These are phyloP conservation scores for Ia io DNA, from an alignment of 2,113 vertebrate genomes.

Conservation along the genomic window DNA sequence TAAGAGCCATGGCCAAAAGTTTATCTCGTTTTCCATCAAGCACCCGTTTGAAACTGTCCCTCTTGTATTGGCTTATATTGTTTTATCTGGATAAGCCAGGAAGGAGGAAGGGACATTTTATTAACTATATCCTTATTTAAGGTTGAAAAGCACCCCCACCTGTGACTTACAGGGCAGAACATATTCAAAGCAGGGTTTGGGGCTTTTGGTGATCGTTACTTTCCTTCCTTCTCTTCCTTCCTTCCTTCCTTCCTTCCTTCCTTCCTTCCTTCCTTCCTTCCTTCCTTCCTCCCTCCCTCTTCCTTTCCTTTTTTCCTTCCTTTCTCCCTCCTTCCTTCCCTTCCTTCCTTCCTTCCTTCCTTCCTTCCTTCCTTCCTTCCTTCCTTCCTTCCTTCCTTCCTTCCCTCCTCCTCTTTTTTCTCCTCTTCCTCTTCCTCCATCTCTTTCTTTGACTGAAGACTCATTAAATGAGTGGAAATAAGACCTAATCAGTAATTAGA, in stretches of 20 bases:
- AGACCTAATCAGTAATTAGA: neutral
- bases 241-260: rapidly evolving
- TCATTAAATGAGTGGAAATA: neutral
- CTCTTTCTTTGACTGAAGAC: neutral
- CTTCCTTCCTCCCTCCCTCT: no score
- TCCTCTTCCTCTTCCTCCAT: rapidly evolving
- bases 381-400: no score
- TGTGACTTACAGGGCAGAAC: neutral
- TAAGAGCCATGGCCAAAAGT: neutral
- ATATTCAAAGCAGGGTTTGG: neutral
- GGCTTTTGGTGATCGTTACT: neutral
- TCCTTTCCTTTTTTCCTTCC: no score
- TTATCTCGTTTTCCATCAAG: constrained; percentile 46
- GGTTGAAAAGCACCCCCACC: neutral
- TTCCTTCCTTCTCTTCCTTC: no score
- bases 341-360: rapidly evolving
- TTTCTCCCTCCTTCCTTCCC: rapidly evolving
- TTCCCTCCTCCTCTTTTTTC: rapidly evolving
- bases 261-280: neutral
- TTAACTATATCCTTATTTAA: neutral
- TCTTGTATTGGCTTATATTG: neutral
- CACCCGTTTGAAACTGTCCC: neutral
- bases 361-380: no score
- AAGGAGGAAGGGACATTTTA: neutral
- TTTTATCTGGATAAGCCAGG: constrained; percentile 32